Conservation (phyloP, 1,140 invertebrate species). For the Dolichoris vasculosae region DNA sequence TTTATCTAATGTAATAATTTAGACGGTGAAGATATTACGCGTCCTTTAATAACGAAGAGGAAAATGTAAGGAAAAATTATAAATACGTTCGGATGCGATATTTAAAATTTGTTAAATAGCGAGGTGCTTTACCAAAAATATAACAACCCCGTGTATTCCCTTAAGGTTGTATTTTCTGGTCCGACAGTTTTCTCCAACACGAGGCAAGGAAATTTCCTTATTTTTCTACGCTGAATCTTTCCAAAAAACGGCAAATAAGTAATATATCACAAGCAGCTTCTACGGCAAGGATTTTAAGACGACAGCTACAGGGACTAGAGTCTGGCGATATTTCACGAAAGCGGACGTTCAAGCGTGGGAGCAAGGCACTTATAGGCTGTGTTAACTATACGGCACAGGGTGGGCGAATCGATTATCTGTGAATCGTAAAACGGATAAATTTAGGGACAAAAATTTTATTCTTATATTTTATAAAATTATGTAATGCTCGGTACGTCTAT, state of each 20-base stretch:
- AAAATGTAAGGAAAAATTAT: neutral
- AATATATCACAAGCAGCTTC: slow-evolving; percentile 50
- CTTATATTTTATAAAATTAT: neutral
- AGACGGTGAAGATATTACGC: neutral
- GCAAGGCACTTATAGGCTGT: slow-evolving; percentile 27
- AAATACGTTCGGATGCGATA: neutral
- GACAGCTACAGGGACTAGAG: slow-evolving; percentile 30
- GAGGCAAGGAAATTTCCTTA: slow-evolving; percentile 14
- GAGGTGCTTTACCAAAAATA: neutral
- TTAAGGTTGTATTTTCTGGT: neutral
- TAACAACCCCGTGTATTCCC: neutral
- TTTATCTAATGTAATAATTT: neutral
- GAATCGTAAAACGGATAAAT: slow-evolving; percentile 4
- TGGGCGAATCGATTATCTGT: slow-evolving; percentile 28
- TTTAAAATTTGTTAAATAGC: neutral
- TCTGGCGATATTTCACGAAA: slow-evolving; percentile 42
- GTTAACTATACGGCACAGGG: neutral
- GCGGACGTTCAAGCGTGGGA: slow-evolving; percentile 41
- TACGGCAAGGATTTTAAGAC: slow-evolving; percentile 42
- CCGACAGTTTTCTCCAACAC: neutral
- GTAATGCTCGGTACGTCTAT: too few relatives aligned
- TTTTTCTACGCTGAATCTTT: neutral
- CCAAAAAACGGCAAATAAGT: slow-evolving; percentile 37
- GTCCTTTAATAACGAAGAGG: neutral
- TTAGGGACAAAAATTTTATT: neutral